phyloP scores from a whole-genome alignment of 1,140 invertebrate genomes.

The Drosophila azteca region DNA sequence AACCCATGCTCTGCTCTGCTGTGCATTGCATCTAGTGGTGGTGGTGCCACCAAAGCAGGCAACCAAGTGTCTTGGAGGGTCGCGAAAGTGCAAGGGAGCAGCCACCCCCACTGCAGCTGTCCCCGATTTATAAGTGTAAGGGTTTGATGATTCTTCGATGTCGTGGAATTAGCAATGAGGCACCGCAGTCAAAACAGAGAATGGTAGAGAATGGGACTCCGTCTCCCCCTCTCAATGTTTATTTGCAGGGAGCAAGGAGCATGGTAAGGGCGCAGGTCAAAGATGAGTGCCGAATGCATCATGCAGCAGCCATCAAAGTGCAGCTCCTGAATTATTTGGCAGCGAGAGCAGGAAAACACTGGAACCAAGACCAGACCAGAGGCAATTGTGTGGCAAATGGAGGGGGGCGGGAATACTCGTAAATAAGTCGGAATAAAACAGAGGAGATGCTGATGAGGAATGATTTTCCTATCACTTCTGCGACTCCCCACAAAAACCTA shows the following conservation, averaged over 20 bases:
- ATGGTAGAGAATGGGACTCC: background rate
- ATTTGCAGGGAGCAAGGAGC: constrained; percentile 19
- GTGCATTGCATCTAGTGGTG: constrained; percentile 34
- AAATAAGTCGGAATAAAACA: too few species aligned
- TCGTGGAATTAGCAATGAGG: constrained; percentile 65
- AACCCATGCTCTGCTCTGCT: constrained; percentile 22
- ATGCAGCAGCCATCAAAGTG: constrained; percentile 35
- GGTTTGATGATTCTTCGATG: constrained; percentile 65
- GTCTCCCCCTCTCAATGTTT: constrained; percentile 26
- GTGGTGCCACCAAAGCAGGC: constrained; percentile 13
- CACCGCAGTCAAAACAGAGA: constrained; percentile 14
- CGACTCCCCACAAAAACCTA: too few species aligned
- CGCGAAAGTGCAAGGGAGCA: constrained; percentile 47
- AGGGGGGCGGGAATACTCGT: too few species aligned
- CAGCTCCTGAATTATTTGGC: constrained; percentile 23
- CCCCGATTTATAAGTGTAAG: constrained; percentile 38
- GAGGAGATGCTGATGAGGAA: too few species aligned
- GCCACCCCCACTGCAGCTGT: background rate
- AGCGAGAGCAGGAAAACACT: background rate
- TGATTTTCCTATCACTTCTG: too few species aligned
- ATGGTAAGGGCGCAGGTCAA: background rate
- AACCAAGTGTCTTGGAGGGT: constrained; percentile 52
- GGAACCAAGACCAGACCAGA: background rate
- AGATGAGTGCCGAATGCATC: constrained; percentile 32
- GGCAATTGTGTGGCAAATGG: background rate